Evolutionary conservation across 2,797 vertebrate species (phyloP), one percentile per base, ranked within the genome.

Genomic region (Ctenochaetus hawaiiensis): DNA sequence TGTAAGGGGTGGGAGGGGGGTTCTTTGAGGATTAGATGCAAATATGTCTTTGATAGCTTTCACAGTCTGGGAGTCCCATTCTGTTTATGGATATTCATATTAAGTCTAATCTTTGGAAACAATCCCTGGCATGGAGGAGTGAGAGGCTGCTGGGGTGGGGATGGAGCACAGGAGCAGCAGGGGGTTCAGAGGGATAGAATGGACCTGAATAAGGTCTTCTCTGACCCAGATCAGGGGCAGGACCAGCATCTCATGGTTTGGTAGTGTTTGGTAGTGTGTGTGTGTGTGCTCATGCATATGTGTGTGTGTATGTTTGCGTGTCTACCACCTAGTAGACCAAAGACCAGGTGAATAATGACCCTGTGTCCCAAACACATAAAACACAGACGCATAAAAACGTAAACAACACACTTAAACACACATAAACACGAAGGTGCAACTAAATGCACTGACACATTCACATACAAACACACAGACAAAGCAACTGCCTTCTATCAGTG

Each of bases 1-100:
- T 87, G 86, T 89, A 83, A 88, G 76, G 76, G 87, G 76, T 84
- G 80, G 79, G 82, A 78, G 77, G 85, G 87, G 88, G 86, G 76
- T 75, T 89, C 87, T 93, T 91, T 91, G 92, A 92, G 93, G 94
- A 95, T 95, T 95, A 95, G 92, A 95, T 95, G 93, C 93, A 95
- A 95, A 95, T 95, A 95, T 95, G 94, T 94, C 94, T 94, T 94
- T 94, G 93, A 95, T 94, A 93, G 94, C 93, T 94, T 94, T 95
- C 93, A 93, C 93, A 94, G 94, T 94, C 94, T 94, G 93, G 92
- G 93, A 90, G 91, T 92, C 91, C 91, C 83, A 92, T 94, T 93
- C 93, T 92, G 91, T 93, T 92, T 94, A 94, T 93, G 91, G 94
- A 93, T 95, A 93, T 95, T 94, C 94, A 93, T 95, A 94, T 94